These are phyloP conservation scores for Pimpla rufipes DNA, from an alignment of 2,888 invertebrate genomes.

Conservation along the genomic window DNA sequence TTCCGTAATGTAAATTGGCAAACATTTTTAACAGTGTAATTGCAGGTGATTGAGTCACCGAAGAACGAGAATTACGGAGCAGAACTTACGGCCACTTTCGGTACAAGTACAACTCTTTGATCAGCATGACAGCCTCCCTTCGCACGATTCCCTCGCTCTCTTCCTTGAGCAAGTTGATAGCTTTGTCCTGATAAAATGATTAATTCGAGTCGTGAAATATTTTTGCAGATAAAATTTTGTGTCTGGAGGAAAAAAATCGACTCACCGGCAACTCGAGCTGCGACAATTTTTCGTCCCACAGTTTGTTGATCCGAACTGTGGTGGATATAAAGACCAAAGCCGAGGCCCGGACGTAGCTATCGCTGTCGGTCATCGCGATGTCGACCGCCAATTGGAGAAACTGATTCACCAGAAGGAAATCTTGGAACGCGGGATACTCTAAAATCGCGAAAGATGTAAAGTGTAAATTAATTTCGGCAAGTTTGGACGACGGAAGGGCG, in stretches of 20 bases:
- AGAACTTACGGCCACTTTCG: constrained; percentile 87
- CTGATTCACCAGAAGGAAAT: constrained; percentile 89
- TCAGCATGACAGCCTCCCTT: constrained; percentile 90
- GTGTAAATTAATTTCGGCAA: neutral
- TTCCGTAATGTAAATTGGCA: too few species aligned
- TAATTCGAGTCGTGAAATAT: constrained; percentile 37
- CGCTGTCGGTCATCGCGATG: constrained; percentile 89
- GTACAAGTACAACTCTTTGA: constrained; percentile 89
- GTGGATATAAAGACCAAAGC: constrained; percentile 90
- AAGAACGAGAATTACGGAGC: neutral
- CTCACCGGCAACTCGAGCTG: constrained; percentile 89
- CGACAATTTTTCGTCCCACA: constrained; percentile 89
- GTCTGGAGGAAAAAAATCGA: constrained; percentile 59
- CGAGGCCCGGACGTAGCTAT: constrained; percentile 92
- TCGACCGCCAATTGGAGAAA: constrained; percentile 89
- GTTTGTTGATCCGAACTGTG: constrained; percentile 88
- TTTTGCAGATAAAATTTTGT: constrained; percentile 4
- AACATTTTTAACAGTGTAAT: too few species aligned
- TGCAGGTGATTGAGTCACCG: neutral
- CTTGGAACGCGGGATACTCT: constrained; percentile 93
- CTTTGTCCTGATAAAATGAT: constrained; percentile 84
- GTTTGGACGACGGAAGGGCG: too few species aligned
- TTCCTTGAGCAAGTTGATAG: constrained; percentile 87
- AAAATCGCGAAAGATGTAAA: constrained; percentile 73
- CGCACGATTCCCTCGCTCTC: constrained; percentile 93